Evolutionary conservation across 2,113 vertebrate species (phyloP), one percentile per base, ranked within the genome.

Genomic region (Syngnathoides biaculeatus): DNA sequence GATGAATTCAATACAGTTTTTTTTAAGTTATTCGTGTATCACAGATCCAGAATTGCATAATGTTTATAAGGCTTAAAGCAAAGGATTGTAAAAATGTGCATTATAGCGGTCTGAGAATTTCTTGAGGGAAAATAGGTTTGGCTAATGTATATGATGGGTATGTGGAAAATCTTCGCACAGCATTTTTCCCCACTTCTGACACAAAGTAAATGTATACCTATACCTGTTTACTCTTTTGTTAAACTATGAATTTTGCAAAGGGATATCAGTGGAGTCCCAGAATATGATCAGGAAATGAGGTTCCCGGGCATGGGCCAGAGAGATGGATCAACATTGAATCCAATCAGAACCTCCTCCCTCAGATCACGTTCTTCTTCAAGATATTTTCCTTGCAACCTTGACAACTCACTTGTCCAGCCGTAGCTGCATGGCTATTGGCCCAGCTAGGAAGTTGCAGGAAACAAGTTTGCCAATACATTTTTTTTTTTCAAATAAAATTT

Each of bases 361-460:
- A 53, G 26, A 17, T 60, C 47, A 68, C 70, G 39, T 61, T 20
- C 57, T 59, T 69, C 56, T 65, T 22, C 26, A 26, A 79, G 57
- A 66, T 60, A 53, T 74, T 77, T 77, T 77, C 30, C 13, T 10
- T 47, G 20, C 66, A 73, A 79, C 77, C 69, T 80, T 84, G 75
- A 78, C 75, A 82, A 80, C 50, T 67, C 24, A 26, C 60, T 69
- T 43, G 43, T 55, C 67, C 70, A 74, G 64, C 56, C 3, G 30
- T 3, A 52, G 64, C 65, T 57, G 17, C 65, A 64, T 62, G 53
- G 72, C 75, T 65, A 66, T 26, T 59, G 26, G 15, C 58, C 72
- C 15, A 57, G 68, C 35, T 38, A 52, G 61, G 40, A 19, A 61
- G 24, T 66, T 22, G 20, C 56, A 24, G 42, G 38, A 27, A 76